Percentiles rank a stretch among this genome's conserved stretches.
These are phyloP conservation scores for Zaprionus nigranus DNA, from an alignment of 1,140 invertebrate genomes.

Conservation along the genomic window DNA sequence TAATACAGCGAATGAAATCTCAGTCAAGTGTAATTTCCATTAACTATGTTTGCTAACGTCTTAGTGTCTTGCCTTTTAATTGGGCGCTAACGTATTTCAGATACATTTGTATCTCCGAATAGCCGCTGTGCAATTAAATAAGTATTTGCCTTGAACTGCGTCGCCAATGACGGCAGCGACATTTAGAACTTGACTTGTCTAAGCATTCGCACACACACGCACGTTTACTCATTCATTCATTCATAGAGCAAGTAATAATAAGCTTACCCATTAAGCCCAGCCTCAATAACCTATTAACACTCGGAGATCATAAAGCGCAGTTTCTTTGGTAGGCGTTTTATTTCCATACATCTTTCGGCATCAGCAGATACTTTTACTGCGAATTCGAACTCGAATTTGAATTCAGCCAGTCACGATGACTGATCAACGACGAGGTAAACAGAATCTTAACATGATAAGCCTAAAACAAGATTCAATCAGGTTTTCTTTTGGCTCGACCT, in stretches of 20 bases:
- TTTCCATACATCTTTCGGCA: conserved; percentile 13
- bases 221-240: conserved; percentile 2
- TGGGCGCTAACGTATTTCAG: conserved; percentile 80
- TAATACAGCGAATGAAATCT: conserved; percentile 59
- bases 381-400: conserved; percentile 5
- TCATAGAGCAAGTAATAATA: conserved; percentile 38
- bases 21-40: conserved; percentile 77
- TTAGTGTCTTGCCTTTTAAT: conserved; percentile 73
- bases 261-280: conserved; percentile 40
- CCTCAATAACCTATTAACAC: neutral
- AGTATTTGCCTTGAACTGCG: conserved; percentile 70
- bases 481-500: conserved; percentile 14
- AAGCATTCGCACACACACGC: conserved; percentile 4
- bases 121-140: conserved; percentile 65
- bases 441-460: conserved; percentile 15
- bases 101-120: conserved; percentile 77
- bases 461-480: neutral
- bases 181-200: conserved; percentile 71
- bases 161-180: conserved; percentile 56
- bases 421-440: conserved; percentile 12
- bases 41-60: conserved; percentile 74
- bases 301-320: neutral
- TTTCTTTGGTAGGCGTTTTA: neutral
- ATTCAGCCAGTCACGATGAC: conserved; percentile 30
- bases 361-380: neutral